These are phyloP conservation scores for Acanthosoma haemorrhoidale DNA, from an alignment of 2,888 invertebrate genomes.

Conservation along the genomic window DNA sequence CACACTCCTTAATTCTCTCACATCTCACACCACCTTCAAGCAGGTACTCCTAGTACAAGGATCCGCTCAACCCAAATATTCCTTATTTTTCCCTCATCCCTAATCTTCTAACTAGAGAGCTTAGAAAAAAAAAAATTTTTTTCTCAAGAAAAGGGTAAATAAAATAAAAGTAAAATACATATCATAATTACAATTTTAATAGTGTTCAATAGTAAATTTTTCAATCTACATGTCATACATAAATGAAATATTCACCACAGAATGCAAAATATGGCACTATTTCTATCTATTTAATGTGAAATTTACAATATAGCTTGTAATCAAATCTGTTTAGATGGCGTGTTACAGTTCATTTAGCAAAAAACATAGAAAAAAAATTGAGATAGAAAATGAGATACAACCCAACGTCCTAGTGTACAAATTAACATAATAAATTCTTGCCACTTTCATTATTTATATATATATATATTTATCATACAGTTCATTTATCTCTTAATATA, in stretches of 20 bases:
- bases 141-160: neutral
- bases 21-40: too few relatives aligned
- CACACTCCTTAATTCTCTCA: too few relatives aligned
- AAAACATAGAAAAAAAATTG: slow-evolving; percentile 7
- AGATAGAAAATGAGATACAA: neutral
- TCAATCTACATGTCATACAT: slow-evolving; percentile 32
- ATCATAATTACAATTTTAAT: slow-evolving; percentile 26
- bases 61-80: too few relatives aligned
- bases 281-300: neutral
- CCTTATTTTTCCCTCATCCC: too few relatives aligned
- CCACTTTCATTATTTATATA: neutral
- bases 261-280: slow-evolving; percentile 34
- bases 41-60: too few relatives aligned
- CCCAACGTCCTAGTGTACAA: slow-evolving; percentile 14
- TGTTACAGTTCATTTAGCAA: neutral
- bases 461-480: neutral
- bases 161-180: neutral
- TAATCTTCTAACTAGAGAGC: too few relatives aligned
- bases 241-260: slow-evolving; percentile 33
- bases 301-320: neutral
- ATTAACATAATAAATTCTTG: slow-evolving; percentile 12
- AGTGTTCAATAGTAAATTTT: slow-evolving; percentile 28
- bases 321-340: neutral
- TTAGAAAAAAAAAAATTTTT: too few relatives aligned
- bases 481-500: neutral